Evolutionary conservation across 2,113 vertebrate genomes (phyloP).

Genomic region (Orcinus orca): DNA sequence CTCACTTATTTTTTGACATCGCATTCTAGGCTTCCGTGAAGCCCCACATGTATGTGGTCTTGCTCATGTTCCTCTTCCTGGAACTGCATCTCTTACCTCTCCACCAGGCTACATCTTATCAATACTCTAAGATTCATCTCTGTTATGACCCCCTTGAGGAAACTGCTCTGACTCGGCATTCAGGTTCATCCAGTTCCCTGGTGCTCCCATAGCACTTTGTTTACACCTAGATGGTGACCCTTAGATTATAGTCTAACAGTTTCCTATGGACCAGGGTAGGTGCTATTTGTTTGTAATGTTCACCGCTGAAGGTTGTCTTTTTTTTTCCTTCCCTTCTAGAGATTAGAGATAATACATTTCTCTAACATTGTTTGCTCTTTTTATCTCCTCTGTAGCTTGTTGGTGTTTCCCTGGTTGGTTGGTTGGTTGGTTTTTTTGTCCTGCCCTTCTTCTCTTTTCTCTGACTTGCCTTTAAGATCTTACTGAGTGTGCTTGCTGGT

Average conservation of each 20-base stretch:
- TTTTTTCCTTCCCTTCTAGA: neutral
- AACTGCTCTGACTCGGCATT: neutral
- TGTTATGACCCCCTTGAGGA: neutral
- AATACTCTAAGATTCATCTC: neutral
- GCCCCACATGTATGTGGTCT: neutral
- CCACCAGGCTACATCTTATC: neutral
- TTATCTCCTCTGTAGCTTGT: neutral
- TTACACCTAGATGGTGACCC: neutral
- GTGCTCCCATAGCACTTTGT: neutral
- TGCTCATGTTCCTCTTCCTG: neutral
- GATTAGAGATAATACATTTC: neutral
- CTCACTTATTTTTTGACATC: neutral
- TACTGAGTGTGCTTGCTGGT: neutral
- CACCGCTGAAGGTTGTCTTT: neutral
- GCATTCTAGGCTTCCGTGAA: accelerated
- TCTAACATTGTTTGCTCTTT: neutral
- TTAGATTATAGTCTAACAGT: neutral
- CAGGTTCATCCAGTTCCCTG: neutral
- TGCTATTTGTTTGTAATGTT: neutral
- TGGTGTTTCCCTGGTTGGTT: neutral
- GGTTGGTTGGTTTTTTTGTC: neutral
- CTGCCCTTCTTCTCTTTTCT: neutral
- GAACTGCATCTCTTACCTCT: neutral
- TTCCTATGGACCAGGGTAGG: neutral
- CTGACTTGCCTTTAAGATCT: neutral